phyloP scores from a whole-genome alignment of 2,797 vertebrate species.

The Bovichtus diacanthus region DNA sequence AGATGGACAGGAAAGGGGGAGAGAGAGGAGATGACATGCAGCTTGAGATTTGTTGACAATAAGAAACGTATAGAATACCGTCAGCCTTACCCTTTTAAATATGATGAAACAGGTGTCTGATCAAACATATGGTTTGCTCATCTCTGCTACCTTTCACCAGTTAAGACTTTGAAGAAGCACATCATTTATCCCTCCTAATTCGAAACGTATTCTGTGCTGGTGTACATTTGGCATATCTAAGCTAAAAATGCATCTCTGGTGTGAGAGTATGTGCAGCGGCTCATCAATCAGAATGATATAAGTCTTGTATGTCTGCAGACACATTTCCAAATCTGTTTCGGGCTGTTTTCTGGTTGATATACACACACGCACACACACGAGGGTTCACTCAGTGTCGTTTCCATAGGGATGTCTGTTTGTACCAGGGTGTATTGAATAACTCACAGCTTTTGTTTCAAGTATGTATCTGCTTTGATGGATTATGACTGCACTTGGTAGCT shows the following conservation, averaged over 20 bases:
- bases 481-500: constrained; percentile 40
- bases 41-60: not conserved
- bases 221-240: constrained; percentile 7
- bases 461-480: constrained; percentile 58
- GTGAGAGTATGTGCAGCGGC: constrained; percentile 43
- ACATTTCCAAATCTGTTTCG: constrained; percentile 57
- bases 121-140: not conserved
- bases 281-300: constrained; percentile 56
- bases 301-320: constrained; percentile 40
- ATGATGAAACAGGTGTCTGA: not conserved
- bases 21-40: too few relatives aligned
- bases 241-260: constrained; percentile 37
- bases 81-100: not conserved
- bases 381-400: constrained; percentile 55
- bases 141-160: not conserved
- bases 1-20: too few relatives aligned
- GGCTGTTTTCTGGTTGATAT: constrained; percentile 45
- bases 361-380: constrained; percentile 33
- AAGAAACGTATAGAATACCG: not conserved
- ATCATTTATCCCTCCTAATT: constrained; percentile 3
- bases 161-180: constrained; percentile 15
- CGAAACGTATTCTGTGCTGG: not conserved
- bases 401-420: constrained; percentile 65
- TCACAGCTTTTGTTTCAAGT: constrained; percentile 61
- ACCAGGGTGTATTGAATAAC: constrained; percentile 63